These are phyloP conservation scores for Erethizon dorsatum DNA, from an alignment of 2,797 vertebrate genomes.

Conservation along the genomic window DNA sequence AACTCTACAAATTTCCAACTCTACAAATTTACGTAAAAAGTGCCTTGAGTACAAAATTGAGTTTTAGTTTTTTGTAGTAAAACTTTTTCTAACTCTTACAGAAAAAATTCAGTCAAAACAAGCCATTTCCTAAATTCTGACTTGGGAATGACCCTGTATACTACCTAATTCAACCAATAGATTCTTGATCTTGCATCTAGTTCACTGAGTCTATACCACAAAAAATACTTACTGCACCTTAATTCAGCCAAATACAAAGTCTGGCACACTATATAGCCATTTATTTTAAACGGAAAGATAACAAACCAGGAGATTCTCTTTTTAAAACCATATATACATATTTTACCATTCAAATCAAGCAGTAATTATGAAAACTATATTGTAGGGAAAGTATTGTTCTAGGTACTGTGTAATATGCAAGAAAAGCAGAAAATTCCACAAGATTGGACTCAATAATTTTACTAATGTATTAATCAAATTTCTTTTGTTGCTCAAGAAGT, in stretches of 20 bases:
- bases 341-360: slow-evolving; percentile 38
- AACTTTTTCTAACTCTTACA: slow-evolving; percentile 8
- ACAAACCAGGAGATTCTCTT: not conserved
- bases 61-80: not conserved
- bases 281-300: slow-evolving; percentile 12
- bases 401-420: not conserved
- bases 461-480: not conserved
- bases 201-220: not conserved
- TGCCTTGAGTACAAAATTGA: not conserved
- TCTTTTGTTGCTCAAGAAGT: slow-evolving; percentile 3
- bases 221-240: not conserved
- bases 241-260: not conserved
- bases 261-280: not conserved
- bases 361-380: slow-evolving; percentile 13
- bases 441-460: not conserved
- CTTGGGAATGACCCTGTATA: not conserved
- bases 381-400: not conserved
- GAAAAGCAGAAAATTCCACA: not conserved
- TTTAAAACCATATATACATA: slow-evolving; percentile 12
- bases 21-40: not conserved
- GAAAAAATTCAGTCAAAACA: not conserved
- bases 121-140: slow-evolving; percentile 13
- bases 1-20: not conserved
- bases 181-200: not conserved
- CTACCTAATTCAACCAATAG: not conserved